Percentiles rank a stretch among this genome's conserved stretches.
phyloP scores from a whole-genome alignment of 2,113 vertebrate genomes.

The Oncorhynchus masou region DNA sequence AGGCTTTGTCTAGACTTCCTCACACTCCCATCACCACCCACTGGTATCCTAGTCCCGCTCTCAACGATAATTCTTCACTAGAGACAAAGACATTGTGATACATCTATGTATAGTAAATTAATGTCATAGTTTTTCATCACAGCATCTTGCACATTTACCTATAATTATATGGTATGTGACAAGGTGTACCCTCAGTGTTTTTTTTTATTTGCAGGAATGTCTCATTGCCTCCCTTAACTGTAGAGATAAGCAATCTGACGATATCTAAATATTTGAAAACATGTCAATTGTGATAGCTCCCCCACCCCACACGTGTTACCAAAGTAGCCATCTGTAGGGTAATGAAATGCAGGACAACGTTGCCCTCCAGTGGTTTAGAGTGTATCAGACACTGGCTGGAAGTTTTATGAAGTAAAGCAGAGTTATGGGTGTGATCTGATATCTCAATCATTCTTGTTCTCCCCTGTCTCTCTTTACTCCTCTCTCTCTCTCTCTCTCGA shows the following conservation, averaged over 20 bases:
- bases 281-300: neutral
- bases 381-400: neutral
- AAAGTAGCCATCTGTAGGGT: neutral
- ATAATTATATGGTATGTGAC: conserved; percentile 9
- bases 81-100: neutral
- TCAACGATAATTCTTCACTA: neutral
- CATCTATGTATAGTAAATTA: neutral
- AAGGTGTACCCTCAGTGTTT: conserved; percentile 1
- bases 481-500: neutral
- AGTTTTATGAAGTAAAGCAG: neutral
- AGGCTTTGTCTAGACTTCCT: neutral
- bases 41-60: neutral
- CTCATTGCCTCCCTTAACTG: conserved; percentile 15
- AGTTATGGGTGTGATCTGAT: neutral
- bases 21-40: neutral
- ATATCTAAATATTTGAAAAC: conserved; percentile 42
- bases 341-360: conserved; percentile 53
- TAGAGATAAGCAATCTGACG: no score
- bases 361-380: conserved; percentile 55
- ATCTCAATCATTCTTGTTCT: neutral
- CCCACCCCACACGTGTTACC: neutral
- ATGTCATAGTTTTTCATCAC: neutral
- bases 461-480: neutral
- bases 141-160: neutral
- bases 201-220: conserved; percentile 37